Evolutionary conservation across 2,113 vertebrate genomes (phyloP).

Genomic region (Choloepus hoffmanni): DNA sequence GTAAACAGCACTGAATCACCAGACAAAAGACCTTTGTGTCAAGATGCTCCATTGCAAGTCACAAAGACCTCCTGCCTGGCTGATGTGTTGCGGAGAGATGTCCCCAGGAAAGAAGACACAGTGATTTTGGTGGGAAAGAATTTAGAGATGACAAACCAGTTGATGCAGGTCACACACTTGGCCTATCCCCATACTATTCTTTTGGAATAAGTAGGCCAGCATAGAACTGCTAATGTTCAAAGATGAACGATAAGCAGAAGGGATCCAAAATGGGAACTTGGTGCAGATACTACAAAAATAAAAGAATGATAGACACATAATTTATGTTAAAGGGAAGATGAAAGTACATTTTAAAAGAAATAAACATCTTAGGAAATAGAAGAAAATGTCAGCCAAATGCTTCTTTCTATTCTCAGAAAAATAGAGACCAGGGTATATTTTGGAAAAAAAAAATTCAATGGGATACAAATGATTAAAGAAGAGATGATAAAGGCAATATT

Average conservation of each 20-base stretch:
- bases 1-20: background rate
- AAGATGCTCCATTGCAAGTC: background rate
- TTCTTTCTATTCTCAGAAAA: background rate
- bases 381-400: background rate
- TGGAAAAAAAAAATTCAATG: background rate
- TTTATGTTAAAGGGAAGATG: background rate
- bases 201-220: background rate
- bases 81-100: background rate
- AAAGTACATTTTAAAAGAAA: background rate
- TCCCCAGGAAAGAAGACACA: background rate
- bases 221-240: background rate
- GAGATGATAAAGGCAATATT: background rate
- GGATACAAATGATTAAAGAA: background rate
- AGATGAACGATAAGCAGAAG: background rate
- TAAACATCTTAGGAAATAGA: background rate
- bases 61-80: background rate
- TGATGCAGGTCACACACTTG: background rate
- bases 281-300: background rate
- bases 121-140: background rate
- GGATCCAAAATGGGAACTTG: background rate
- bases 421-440: background rate
- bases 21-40: background rate
- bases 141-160: background rate
- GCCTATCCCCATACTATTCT: background rate
- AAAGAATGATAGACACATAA: background rate